Base-by-base conservation (phyloP, 2,113 vertebrate genomes). In the Aptenodytes forsteri region DNA sequence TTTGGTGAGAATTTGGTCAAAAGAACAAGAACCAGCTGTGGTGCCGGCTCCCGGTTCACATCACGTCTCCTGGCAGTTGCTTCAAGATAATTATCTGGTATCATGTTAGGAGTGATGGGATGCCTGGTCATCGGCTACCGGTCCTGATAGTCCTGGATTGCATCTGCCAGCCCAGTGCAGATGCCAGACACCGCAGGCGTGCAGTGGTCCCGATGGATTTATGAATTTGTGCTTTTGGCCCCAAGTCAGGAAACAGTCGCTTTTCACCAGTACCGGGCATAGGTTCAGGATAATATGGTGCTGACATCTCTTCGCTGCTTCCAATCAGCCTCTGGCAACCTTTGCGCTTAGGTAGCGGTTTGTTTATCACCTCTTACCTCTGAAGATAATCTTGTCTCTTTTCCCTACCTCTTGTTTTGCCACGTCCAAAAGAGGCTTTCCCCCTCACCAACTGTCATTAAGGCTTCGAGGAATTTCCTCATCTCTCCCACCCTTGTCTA, bases 21-120 rank as follows among this genome's bases (percentile, higher is more conserved):
- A 88, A 72, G 76, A 77, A 44, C 16, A 58, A 75, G 62, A 62
- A 23, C 11, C 29, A 73, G 40, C 25, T 54, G 40, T 44, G n/a
- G 32, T 56, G 21, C 7, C 61, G 56, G 13, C 19, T 75, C 54
- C 61, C 3, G 0, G 4, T 42, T 55, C 4, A 0, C 47, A 16
- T 55, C 16, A 17, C 8, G 4, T 34, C 50, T 79, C 46, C 44
- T 61, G 36, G 86, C 67, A 69, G 40, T 13, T 38, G 55, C 26
- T 79, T 52, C 21, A 22, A 25, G 56, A 55, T 36, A 11, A 30
- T 82, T 34, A 54, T 26, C 7, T 1, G 54, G 3, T 20, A 21
- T 52, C 29, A 25, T 18, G 38, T 66, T 11, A 36, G 59, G 26
- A 61, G 59, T 7, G 26, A 61, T 34, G 40, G n/a, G 26, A 44